A percentile compares a stretch with the other conserved stretches of the same genome.
These are phyloP conservation scores for Synergus umbraculus DNA, from an alignment of 2,888 invertebrate genomes.

Conservation along the genomic window DNA sequence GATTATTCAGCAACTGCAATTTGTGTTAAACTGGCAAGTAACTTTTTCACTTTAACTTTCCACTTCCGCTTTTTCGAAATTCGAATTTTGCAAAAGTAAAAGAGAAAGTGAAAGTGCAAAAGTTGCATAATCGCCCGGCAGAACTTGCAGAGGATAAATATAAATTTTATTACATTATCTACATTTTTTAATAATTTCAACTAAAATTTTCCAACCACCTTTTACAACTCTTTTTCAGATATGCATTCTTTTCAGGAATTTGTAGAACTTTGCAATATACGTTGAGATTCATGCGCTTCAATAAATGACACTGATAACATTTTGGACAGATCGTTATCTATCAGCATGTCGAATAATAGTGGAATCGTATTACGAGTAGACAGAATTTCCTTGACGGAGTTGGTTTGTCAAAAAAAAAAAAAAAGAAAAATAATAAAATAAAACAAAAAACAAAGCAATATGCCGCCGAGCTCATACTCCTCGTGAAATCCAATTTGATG, in stretches of 20 bases:
- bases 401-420: slow-evolving; percentile 8
- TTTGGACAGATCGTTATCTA: slow-evolving; percentile 26
- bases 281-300: slow-evolving; percentile 6
- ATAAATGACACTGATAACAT: slow-evolving; percentile 33
- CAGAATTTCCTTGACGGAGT: slow-evolving; percentile 41
- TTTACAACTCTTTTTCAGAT: no score
- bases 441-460: slow-evolving; percentile 27
- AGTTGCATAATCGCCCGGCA: no score
- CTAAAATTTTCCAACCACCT: no score
- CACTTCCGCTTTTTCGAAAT: no score
- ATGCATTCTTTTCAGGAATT: background rate
- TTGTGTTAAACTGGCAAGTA: no score
- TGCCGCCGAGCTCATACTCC: slow-evolving; percentile 43
- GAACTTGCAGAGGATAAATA: no score
- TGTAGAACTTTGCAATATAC: background rate
- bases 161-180: no score
- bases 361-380: slow-evolving; percentile 31
- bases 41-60: no score
- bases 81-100: no score
- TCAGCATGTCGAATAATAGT: slow-evolving; percentile 20
- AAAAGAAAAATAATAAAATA: background rate
- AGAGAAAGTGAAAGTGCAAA: no score
- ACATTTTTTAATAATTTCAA: no score
- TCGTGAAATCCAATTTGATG: slow-evolving; percentile 59
- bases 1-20: background rate